Evolutionary conservation across 2,888 invertebrate genomes (phyloP), one percentile per base, ranked within the genome.

Genomic region (Anthophora plumipes): DNA sequence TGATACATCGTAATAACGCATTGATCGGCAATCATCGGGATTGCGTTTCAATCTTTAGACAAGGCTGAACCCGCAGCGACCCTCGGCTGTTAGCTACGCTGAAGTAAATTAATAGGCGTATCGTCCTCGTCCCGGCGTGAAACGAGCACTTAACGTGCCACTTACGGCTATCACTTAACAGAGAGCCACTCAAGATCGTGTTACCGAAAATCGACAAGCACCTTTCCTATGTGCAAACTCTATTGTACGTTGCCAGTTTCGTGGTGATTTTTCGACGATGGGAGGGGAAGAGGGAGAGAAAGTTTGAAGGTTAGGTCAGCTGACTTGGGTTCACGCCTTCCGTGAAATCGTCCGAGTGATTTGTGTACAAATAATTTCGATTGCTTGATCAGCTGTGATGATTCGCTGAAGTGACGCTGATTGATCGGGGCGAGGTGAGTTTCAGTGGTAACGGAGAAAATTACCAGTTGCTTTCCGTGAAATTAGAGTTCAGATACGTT

Each of bases 161-260:
- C 90, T 90, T 89, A 89, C 83, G 87, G 89, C 90, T 92, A 91
- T 92, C 92, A 85, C 88, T 90, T 90, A 92, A 91, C 90, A 86
- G 86, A 89, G 90, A 90, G 90, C 92, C 92, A 93, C 93, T 93
- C 89, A 91, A 92, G 93, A 93, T 93, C 92, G 88, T 88, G 90
- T 93, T 93, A 93, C 93, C 87, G 92, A 92, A 93, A 93, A 93
- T 93, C 92, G 91, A 93, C 91, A 91, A 90, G 89, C 86, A 89
- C 89, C 89, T 89, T 89, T 86, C 87, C 87, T 82, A 73, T 72
- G 80, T 78, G 83, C 78, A 71, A 80, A 77, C 68, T 77, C 77
- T 57, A 86, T 85, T 85, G 88, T 87, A 66, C 25, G 31, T 48
- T 78, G 82, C 57, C 80, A 78, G 77, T 85, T 88, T 84, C 52